Evolutionary conservation across 2,888 invertebrate species (phyloP), one percentile per base, ranked within the genome.

Genomic region (Ornithoptera priamus): DNA sequence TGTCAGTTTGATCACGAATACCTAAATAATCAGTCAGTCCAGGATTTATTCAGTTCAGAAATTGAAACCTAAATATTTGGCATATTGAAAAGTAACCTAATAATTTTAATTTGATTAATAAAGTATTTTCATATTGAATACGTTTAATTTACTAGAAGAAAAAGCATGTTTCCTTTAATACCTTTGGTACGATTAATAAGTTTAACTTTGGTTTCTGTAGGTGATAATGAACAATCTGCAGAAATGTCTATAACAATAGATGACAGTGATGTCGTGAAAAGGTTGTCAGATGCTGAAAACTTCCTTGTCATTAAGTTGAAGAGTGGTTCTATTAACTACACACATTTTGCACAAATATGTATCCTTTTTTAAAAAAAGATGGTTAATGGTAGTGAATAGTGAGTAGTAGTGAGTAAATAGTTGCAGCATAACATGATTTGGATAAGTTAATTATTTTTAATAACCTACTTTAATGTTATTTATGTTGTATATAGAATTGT

Each of bases 331-430:
- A 92, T 95, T 53, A 93, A 95, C 68, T 97, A 97, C 81, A 94
- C 93, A 80, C 97, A 97, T 80, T 97, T 97, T 84, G 94, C 95
- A 65, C 95, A 96, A 87, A 96, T 97, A 79, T 97, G 97, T 97
- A 96, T 96, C 96, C 96, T 96, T 95, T 95, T 93, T 74, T 39
- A 58, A 65, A 57, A 60, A 50, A 50, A 15, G 4, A 50, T 17
- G 5, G 15, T 50, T 50, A 5, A 50, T 39, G 6, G 8, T 39
- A 50, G 50, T 50, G 5, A 17, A 17, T 50, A 50, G 22, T 22
- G 22, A 17, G 50, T 50, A 39, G 8, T 39, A 50, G 50, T 50
- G 4, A 17, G 50, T 50, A 50, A 50, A 17, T 15, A 15, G 50
- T 17, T 50, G 39, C 39, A 39, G 39, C 10, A 10, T 39, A 39